phyloP scores from a whole-genome alignment of 2,113 vertebrate species.

The Pandion haliaetus region DNA sequence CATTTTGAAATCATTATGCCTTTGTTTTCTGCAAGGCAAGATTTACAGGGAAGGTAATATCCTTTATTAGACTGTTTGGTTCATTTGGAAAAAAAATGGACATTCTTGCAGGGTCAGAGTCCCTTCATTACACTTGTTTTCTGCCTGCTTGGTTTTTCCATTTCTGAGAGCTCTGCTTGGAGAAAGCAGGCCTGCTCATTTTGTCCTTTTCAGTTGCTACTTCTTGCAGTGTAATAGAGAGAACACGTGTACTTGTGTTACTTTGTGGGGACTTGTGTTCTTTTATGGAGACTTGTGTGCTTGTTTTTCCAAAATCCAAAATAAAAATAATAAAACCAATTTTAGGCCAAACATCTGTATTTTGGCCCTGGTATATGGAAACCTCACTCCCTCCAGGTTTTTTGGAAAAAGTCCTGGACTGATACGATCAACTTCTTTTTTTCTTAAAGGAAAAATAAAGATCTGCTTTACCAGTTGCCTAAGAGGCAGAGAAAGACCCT shows the following conservation, averaged over 20 bases:
- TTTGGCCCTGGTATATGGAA: slow-evolving; percentile 43
- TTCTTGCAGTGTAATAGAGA: slow-evolving; percentile 45
- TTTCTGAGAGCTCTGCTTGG: slow-evolving; percentile 3
- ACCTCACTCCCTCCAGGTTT: slow-evolving; percentile 38
- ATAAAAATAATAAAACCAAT: slow-evolving; percentile 56
- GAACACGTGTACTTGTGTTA: slow-evolving; percentile 12
- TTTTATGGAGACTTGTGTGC: slow-evolving; percentile 4
- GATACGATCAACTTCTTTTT: slow-evolving; percentile 31
- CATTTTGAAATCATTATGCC: slow-evolving; percentile 1
- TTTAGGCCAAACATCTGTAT: slow-evolving; percentile 57
- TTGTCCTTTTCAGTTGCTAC: slow-evolving; percentile 28
- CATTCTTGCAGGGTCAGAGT: slow-evolving; percentile 41
- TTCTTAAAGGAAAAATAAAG: slow-evolving; percentile 3
- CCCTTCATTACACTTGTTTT: slow-evolving; percentile 44
- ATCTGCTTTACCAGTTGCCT: not conserved
- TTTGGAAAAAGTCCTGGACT: slow-evolving; percentile 33
- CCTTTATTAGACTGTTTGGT: slow-evolving; percentile 13
- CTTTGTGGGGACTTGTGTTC: not conserved
- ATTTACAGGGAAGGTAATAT: slow-evolving; percentile 46
- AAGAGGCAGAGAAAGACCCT: not conserved
- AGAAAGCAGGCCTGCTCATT: slow-evolving; percentile 17
- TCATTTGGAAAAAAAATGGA: slow-evolving; percentile 48
- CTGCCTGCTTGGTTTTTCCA: slow-evolving; percentile 44
- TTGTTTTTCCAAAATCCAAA: slow-evolving; percentile 62
- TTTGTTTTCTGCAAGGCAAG: slow-evolving; percentile 41